Evolutionary conservation across 2,888 invertebrate species (phyloP), one percentile per base, ranked within the genome.

Genomic region (Drosophila multiciliata): DNA sequence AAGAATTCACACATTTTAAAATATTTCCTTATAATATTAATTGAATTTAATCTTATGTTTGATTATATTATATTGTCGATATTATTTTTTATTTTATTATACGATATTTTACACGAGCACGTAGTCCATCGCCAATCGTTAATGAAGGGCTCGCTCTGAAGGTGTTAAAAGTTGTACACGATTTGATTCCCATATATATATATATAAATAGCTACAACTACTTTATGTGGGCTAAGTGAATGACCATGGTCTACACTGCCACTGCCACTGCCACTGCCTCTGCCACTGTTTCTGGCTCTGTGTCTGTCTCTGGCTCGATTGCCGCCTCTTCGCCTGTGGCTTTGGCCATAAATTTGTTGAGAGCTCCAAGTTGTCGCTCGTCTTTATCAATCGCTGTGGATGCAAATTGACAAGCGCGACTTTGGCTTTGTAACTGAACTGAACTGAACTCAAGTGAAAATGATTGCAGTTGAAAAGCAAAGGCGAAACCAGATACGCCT

Each of bases 401-500:
- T 80, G 66, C 71, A 78, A 84, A 67, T 84, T 89, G 85, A 85
- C 85, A 85, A 78, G 80, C 87, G 55, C 73, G 75, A 76, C 75
- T 84, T 73, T 71, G 69, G 76, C 66, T 71, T 66, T 78, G 80
- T 75, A 83, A 76, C 83, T 84, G 55, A 55, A 55, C 55, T 55
- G 80, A 89, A 82, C 55, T 55, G 80, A 89, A 84, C 78, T 80
- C 81, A 73, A 80, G 77, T 81, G 77, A 82, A 87, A 84, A 74
- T 82, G 84, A 85, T 89, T 87, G 85, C 82, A 82, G 80, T 78
- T 77, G 78, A 84, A 87, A 87, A 78, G 82, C 82, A 79, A 86
- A 88, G 87, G 84, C 89, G 84, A 84, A 86, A 86, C 89, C 80
- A 81, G 87, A 86, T 86, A 89, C 89, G 85, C 78, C 85, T 86